Evolutionary conservation across 35 echinoderm and acorn worm genomes (phyloP), one percentile per base, ranked within the genome.

Genomic region (Amphiura filiformis): DNA sequence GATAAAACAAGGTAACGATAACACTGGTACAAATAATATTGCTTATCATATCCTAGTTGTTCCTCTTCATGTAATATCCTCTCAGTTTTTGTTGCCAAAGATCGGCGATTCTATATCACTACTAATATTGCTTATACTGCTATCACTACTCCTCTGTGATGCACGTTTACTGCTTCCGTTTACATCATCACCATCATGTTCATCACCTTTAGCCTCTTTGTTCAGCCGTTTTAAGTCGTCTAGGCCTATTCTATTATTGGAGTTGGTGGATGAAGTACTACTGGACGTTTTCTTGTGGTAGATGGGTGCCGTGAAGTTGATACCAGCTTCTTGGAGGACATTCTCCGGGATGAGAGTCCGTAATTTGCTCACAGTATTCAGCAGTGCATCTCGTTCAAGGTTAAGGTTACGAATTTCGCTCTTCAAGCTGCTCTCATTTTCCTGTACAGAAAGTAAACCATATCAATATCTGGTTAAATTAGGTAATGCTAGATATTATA

Each of bases 341-440:
- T 94, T 80, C 3, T 94, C 88, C 1, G 93, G 93, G 22, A 94
- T 64, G 9, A 94, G 65, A 34, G 34, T 80, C 37, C 70, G 87
- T 18, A 94, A 78, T 35, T 94, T 89, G 23, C 82, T 36, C 5
- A 94, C 82, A 15, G 93, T 94, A 84, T 90, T 89, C 15, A 94
- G 84, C 23, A 94, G 76, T 1, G 93, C 93, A 7, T 77, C 76
- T 42, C 93, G 13, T 85, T 94, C 93, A 32, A 94, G 88, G 78
- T 94, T 89, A 1, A 94, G 39, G 17, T 76, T 81, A 0, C 88
- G 83, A 17, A 90, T 75, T 83, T 94, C 87, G 7, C 83, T 87
- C 30, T 84, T 79, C 7, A 86, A 64, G 32, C 65, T 90, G 28
- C 49, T 81, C 44, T 87, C 84, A 38, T 76, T 82, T 39, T 84